Base-by-base conservation (phyloP, 2,888 invertebrate species). In the Machimus atricapillus region DNA sequence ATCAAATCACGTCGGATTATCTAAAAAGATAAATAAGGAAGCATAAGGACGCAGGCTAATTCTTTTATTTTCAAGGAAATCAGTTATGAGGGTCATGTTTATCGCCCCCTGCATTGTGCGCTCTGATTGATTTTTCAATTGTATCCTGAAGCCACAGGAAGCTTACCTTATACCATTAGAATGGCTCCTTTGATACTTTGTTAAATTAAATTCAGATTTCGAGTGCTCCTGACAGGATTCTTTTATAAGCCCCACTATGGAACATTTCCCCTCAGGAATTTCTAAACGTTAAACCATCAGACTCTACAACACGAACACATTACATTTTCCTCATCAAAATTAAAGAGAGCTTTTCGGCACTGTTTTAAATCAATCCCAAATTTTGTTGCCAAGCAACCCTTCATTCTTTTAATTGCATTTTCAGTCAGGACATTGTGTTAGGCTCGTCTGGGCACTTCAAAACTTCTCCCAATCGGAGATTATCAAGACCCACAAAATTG, bases 21-120 rank as follows among this genome's bases (percentile, higher is more conserved):
- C 85, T 85, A 74, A 14, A 85, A 85, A 46, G 85, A 74, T 31
- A 74, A 37, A 74, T 46, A 74, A 74, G 12, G 66, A 66, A 66
- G 66, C 27, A 66, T 66, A 12, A 19, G 66, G 27, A 66, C 27
- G 66, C 27, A 66, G 66, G 23, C 66, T 66, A 77, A 37, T 40
- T 77, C 19, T 77, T 19, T 77, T 40, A 27, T 66, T 66, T 66
- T 27, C 27, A 23, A 27, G 14, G 66, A 66, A 66, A 66, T 66
- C 27, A 66, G 66, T 66, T 66, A 66, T 66, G 66, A n/a, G 66
- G 23, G 12, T 27, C 2, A 9, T 66, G 27, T 27, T 27, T 66
- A 23, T 27, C 66, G 66, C 66, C 27, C 27, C 9, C 9, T 19
- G 66, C 27, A 66, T 66, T 27, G 27, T 66, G n/a, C 23, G n/a